Conservation (phyloP, 2,113 vertebrate species). For the Calypte anna region DNA sequence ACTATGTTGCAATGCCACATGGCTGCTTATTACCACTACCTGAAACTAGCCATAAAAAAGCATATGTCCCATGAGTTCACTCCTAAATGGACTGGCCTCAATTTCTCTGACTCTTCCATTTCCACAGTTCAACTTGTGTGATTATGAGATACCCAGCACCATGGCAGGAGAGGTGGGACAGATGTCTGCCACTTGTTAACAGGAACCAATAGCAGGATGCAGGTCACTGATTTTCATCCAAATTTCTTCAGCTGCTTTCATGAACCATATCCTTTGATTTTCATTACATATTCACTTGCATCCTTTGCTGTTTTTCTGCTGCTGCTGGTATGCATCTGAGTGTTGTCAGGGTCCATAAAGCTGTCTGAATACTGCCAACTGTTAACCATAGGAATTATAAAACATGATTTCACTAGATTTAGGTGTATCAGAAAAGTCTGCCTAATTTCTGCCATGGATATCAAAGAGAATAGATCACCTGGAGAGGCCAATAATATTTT, state of each 20-base stretch:
- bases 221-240: neutral
- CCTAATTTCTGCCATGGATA: neutral
- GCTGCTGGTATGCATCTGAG: neutral
- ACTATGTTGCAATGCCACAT: constrained; percentile 20
- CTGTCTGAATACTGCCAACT: constrained; percentile 5
- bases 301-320: neutral
- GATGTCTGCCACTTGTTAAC: neutral
- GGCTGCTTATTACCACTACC: constrained; percentile 25
- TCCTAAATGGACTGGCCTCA: neutral
- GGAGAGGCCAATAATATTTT: neutral
- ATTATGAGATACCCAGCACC: neutral
- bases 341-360: constrained; percentile 31
- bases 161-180: neutral
- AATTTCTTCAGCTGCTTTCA: neutral
- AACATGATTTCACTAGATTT: neutral
- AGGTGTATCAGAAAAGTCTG: neutral
- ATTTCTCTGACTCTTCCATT: neutral
- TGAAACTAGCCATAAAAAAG: neutral
- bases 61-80: neutral
- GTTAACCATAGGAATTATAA: neutral
- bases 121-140: neutral
- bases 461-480: neutral
- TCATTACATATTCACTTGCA: neutral
- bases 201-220: neutral
- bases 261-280: neutral